Percentiles rank a stretch among this genome's conserved stretches.
phyloP scores from a whole-genome alignment of 2,797 vertebrate genomes.

The Falco peregrinus region DNA sequence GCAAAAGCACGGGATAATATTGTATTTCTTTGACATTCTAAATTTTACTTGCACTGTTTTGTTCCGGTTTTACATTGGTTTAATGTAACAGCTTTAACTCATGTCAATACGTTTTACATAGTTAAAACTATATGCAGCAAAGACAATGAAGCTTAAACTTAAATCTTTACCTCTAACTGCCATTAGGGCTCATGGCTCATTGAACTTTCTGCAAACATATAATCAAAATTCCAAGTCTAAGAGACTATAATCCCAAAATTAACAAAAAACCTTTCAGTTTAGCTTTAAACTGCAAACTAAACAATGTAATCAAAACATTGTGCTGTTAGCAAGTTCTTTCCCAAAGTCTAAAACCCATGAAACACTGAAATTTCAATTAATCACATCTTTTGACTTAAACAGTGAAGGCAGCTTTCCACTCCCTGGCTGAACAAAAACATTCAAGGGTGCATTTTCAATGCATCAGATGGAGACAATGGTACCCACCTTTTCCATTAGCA shows the following conservation, averaged over 20 bases:
- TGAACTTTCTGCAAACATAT: slow-evolving; percentile 30
- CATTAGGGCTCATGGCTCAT: neutral
- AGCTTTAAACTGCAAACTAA: slow-evolving; percentile 50
- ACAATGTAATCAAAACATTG: slow-evolving; percentile 35
- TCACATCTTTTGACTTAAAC: neutral
- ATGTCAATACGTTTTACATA: neutral
- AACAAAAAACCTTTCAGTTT: slow-evolving; percentile 29
- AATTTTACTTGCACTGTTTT: neutral
- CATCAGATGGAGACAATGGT: neutral
- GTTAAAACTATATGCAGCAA: neutral
- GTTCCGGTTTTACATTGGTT: neutral
- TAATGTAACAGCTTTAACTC: neutral
- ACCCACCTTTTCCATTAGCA: neutral
- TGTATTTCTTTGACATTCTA: neutral
- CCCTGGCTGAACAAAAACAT: neutral
- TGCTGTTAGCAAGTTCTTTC: slow-evolving; percentile 34
- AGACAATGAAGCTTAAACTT: neutral
- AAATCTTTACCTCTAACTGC: slow-evolving; percentile 5
- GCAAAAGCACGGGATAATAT: neutral
- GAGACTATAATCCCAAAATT: slow-evolving; percentile 14
- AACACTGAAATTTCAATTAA: neutral
- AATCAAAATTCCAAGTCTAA: neutral
- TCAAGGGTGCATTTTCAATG: neutral
- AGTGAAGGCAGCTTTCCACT: neutral
- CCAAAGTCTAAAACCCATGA: neutral